Base-by-base conservation (phyloP, 2,797 vertebrate species). In the Enteromius viviparus region DNA sequence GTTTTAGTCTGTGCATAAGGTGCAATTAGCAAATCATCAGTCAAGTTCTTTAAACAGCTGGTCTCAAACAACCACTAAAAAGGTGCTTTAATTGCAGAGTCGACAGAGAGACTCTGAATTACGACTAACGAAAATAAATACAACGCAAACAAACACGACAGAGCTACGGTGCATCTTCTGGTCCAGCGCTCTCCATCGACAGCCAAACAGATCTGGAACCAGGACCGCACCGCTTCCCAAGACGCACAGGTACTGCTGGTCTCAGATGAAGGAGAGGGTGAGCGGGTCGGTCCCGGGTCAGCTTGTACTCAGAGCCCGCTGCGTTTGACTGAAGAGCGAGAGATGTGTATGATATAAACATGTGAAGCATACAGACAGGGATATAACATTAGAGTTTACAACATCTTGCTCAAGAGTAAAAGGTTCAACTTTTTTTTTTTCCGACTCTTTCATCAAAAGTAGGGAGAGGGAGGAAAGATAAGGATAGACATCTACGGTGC, bases 381-480 rank as follows among this genome's bases (percentile, higher is more conserved):
- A 93, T 92, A 93, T 94, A 94, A 95, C 94, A 94, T 94, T 92
- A 92, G 94, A 94, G 94, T 95, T 96, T 95, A 95, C 94, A 95
- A 95, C 95, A 95, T 96, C 96, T 95, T 95, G 95, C 95, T 96
- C 94, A 94, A 94, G 95, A 82, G 84, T 81, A 84, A 95, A 96
- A 94, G 86, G 76, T 82, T 84, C 68, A 78, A 81, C 78, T n/a
- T 83, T 53, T 64, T 74, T 23, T 55, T 85, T 87, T 85, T 93
- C 93, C 26, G 1, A 26, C 26, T 93, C 93, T 91, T 92, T 88
- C 92, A 91, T 88, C 91, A 89, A 88, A 84, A 65, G 89, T 86
- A 92, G 88, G 87, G 88, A 72, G 88, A 92, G 88, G 87, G 87
- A 74, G 88, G 89, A 90, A 58, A 14, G 79, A 89, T 90, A 90